phyloP scores from a whole-genome alignment of 2,113 vertebrate genomes.

The Naja naja region DNA sequence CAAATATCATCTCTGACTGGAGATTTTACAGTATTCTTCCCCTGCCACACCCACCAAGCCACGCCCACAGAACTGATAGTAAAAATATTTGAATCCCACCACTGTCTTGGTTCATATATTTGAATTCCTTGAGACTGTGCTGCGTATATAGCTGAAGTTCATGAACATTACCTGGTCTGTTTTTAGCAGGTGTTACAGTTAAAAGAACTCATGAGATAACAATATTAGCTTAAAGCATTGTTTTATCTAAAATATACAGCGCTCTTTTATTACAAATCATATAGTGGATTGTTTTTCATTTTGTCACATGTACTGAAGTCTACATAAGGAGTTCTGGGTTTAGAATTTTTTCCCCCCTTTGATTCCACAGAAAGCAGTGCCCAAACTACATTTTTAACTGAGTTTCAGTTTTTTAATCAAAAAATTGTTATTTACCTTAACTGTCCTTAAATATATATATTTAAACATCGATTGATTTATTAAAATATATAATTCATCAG shows the following conservation, averaged over 20 bases:
- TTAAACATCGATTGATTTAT: background rate
- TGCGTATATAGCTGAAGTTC: background rate
- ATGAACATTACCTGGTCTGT: background rate
- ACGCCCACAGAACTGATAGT: too few relatives aligned
- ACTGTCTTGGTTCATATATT: background rate
- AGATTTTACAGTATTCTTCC: too few relatives aligned
- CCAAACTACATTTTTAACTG: background rate
- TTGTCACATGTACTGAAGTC: background rate
- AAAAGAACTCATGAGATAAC: background rate
- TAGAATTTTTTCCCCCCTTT: background rate
- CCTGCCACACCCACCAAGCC: too few relatives aligned
- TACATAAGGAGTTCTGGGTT: slow-evolving; percentile 3
- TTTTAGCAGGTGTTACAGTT: background rate
- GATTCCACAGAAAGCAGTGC: background rate
- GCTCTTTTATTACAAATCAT: background rate
- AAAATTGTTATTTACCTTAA: background rate
- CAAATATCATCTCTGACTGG: too few relatives aligned
- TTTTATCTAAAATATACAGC: background rate
- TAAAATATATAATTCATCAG: background rate
- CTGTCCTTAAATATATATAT: background rate
- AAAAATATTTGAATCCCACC: too few relatives aligned
- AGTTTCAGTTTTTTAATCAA: background rate
- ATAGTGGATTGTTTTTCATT: background rate
- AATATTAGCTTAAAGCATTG: background rate
- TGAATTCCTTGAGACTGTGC: background rate